Evolutionary conservation across 1,140 invertebrate genomes (phyloP).

Genomic region (Campodea augens): DNA sequence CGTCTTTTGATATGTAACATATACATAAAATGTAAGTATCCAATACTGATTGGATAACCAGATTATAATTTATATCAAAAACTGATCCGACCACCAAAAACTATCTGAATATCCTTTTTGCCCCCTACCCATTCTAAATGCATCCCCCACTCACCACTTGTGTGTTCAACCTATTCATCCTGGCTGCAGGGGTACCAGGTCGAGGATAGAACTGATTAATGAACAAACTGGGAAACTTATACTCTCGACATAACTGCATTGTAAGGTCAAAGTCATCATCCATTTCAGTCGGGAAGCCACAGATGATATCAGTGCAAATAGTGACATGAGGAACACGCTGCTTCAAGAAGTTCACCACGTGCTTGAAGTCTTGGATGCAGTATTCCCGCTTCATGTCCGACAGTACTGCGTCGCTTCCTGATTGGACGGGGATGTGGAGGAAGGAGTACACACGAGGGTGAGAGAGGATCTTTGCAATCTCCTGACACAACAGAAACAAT

Average conservation of each 20-base stretch:
- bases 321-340: constrained; percentile 66
- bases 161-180: too few species aligned
- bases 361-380: constrained; percentile 64
- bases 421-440: constrained; percentile 92
- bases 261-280: constrained; percentile 79
- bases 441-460: constrained; percentile 87
- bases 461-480: constrained; percentile 71
- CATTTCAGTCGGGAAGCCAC: constrained; percentile 95
- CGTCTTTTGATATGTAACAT: too few species aligned
- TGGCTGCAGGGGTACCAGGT: constrained; percentile 85
- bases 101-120: too few species aligned
- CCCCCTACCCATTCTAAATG: too few species aligned
- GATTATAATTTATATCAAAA: too few species aligned
- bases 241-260: constrained; percentile 60
- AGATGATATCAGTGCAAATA: constrained; percentile 95
- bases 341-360: constrained; percentile 68
- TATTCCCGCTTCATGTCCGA: constrained; percentile 95
- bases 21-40: too few species aligned
- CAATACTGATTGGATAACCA: too few species aligned
- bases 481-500: constrained; percentile 35
- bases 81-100: too few species aligned
- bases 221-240: constrained; percentile 83
- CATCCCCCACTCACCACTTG: too few species aligned
- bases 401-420: constrained; percentile 81
- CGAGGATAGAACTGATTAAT: constrained; percentile 96